Base-by-base conservation (phyloP, 1,140 invertebrate genomes). In the Apis laboriosa region DNA sequence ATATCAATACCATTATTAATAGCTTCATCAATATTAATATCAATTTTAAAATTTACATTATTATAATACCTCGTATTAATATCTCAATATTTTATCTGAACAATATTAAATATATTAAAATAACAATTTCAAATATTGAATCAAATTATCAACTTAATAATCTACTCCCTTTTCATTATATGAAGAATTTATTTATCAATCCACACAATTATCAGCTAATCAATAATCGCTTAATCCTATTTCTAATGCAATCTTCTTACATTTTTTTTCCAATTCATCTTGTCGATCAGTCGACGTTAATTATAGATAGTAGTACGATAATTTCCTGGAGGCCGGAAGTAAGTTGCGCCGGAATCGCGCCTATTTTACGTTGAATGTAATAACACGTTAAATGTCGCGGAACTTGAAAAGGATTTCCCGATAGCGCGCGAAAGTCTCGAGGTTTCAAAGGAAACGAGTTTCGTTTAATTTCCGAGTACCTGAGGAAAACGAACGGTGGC, bases 381-480 rank as follows among this genome's bases (percentile, higher is more conserved):
- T 61, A 67, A 49, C 5, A 21, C 24, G 49, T 28, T 15, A 61
- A 84, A 83, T 66, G 61, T 21, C n/a, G 15, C 15, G 58, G 67
- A 19, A 49, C 21, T 51, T 15, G 17, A 9, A 19, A 1, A 43
- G 70, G 28, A 80, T 56, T 64, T 56, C 56, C 49, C 67, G 19
- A 56, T 53, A 17, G 34, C 21, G 34, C 34, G 56, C 19, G 28
- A 58, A 64, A 19, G 58, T 55, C 12, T 58, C 51, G 9, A 4
- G 19, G 2, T 34, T 63, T 28, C 43, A 28, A 71, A 55, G 61
- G 68, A 73, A 85, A 77, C 72, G 80, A 68, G 77, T 53, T 77
- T 70, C 84, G 77, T 86, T 86, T 82, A 66, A 73, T 85, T 49
- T 78, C 75, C 80, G 79, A 78, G 72, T 75, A 75, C 73, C 80